Evolutionary conservation across 2,113 vertebrate genomes (phyloP), one percentile per base, ranked within the genome.

Genomic region (Notarius quadriscutis): DNA sequence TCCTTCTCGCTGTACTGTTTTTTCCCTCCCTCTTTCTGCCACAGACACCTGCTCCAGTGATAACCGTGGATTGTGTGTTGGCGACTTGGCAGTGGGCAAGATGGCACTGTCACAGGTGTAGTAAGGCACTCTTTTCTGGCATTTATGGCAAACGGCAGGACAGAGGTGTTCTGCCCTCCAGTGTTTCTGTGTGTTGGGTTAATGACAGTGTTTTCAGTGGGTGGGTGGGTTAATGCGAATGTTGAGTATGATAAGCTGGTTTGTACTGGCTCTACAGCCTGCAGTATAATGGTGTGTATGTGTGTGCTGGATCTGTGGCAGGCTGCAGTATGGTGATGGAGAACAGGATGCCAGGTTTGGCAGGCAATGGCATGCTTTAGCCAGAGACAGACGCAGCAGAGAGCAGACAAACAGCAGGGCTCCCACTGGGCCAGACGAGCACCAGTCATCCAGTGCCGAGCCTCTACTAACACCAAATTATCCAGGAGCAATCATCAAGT

Each of bases 1-100:
- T 87, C 53, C 60, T 81, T 81, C 60, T 86, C 72, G 48, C 83
- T 65, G 53, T 65, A 34, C 62, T 74, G 72, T 60, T 65, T 51
- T 30, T 34, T 65, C 80, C 57, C 60, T 81, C 81, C 34, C 81
- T 87, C 72, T 62, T 41, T 71, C 58, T 80, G 69, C 72, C 74
- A 83, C 78, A 84, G 88, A 88, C 88, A 92, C 91, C 92, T 92
- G 90, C 88, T 91, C 86, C 89, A 89, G 83, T 87, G 82, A 83
- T 55, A 84, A 86, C 85, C 80, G 63, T 79, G 87, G 81, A 72
- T 77, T 81, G 89, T 82, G 86, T 89, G 85, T 87, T 55, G 81
- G 63, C 84, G 50, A 80, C 83, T 82, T 89, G 89, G 90, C 87
- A 77, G 77, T 48, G 48, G 53, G 7, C 1, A 30, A 55, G 53